Percentiles rank a stretch among this genome's conserved stretches.
Evolutionary conservation across 1,140 invertebrate species (phyloP).

Genomic region (Drepana arcuata): DNA sequence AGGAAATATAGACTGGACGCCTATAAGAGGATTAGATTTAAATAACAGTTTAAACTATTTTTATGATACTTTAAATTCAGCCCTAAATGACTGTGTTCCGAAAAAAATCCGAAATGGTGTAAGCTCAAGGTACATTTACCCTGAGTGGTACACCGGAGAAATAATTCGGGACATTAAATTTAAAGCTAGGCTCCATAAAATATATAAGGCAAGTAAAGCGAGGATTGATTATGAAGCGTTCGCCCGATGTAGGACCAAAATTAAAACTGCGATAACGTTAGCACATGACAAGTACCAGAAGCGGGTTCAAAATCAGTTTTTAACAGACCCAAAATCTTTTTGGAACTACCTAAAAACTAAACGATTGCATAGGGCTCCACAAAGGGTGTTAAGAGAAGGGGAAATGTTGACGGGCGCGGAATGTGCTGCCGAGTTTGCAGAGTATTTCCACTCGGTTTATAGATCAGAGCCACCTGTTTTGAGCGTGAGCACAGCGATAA

Average conservation of each 20-base stretch:
- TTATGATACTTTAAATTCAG: constrained; percentile 1
- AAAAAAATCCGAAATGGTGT: background rate
- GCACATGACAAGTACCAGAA: background rate
- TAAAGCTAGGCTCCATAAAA: constrained; percentile 1
- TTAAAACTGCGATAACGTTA: background rate
- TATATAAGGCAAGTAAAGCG: background rate
- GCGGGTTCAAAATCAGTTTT: too few relatives aligned
- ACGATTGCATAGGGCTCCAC: background rate
- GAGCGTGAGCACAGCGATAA: background rate
- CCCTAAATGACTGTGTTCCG: constrained; percentile 2
- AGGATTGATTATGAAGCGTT: background rate
- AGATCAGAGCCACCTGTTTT: background rate
- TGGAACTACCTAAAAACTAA: constrained; percentile 11
- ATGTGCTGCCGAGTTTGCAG: background rate
- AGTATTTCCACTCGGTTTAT: constrained; percentile 5
- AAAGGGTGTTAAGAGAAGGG: constrained; percentile 2
- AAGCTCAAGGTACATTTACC: constrained; percentile 3
- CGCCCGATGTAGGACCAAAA: background rate
- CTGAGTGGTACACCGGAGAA: constrained; percentile 12
- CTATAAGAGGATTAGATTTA: constrained; percentile 6
- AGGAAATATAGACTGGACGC: constrained; percentile 5
- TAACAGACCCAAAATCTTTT: constrained; percentile 13
- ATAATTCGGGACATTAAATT: constrained; percentile 10
- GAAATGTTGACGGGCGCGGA: background rate
- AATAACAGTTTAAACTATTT: constrained; percentile 5